Percentiles rank a stretch among this genome's conserved stretches.
phyloP scores from a whole-genome alignment of 2,797 vertebrate species.

The Hapalemur alaotrensis region DNA sequence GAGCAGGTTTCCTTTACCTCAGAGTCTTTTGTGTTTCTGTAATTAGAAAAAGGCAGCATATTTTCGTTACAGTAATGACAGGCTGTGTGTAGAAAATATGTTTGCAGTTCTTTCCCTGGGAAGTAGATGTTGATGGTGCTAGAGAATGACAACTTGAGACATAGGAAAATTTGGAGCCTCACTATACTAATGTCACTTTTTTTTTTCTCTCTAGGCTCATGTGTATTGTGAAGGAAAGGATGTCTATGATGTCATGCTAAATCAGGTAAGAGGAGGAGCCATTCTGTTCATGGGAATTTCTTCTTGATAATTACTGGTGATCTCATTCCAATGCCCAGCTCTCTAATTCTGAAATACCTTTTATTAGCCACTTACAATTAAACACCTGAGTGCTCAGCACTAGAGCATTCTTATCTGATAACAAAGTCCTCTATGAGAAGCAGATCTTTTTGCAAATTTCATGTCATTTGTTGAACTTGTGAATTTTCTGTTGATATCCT shows the following conservation, averaged over 20 bases:
- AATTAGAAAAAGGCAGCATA: slow-evolving; percentile 30
- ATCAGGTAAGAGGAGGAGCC: slow-evolving; percentile 87
- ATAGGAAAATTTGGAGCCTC: neutral
- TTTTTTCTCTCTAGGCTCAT: slow-evolving; percentile 86
- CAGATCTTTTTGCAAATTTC: neutral
- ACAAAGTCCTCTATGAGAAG: neutral
- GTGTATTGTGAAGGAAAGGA: slow-evolving; percentile 90
- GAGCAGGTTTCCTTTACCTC: neutral
- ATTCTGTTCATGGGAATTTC: neutral
- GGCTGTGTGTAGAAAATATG: neutral
- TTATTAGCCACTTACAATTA: neutral
- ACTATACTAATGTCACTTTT: neutral
- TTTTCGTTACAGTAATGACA: slow-evolving; percentile 19
- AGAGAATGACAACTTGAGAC: neutral
- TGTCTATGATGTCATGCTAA: slow-evolving; percentile 93
- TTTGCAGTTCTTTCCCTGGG: slow-evolving; percentile 26
- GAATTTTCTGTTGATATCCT: neutral
- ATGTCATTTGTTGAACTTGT: neutral
- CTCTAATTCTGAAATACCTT: slow-evolving; percentile 7
- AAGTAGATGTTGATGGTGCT: neutral
- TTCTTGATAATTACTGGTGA: neutral
- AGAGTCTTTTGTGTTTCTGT: neutral
- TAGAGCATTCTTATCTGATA: neutral
- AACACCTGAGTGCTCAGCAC: neutral
- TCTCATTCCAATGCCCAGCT: neutral